These are phyloP conservation scores for Philopedon plagiatum DNA, from an alignment of 2,888 invertebrate species.

Conservation along the genomic window DNA sequence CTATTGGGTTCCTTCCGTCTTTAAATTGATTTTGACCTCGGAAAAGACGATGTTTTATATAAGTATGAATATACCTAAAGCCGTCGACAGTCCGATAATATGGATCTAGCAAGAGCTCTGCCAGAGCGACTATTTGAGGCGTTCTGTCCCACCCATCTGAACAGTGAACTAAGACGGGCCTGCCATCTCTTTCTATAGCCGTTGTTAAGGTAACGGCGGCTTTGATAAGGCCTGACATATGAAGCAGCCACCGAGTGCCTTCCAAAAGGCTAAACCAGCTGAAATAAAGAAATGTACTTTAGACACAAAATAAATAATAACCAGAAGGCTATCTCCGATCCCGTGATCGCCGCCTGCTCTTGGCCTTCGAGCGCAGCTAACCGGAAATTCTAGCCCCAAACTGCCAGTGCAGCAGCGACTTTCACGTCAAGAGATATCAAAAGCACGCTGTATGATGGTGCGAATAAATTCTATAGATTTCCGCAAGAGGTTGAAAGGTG, in stretches of 20 bases:
- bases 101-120: slow-evolving; percentile 93
- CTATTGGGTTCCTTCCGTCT: too few species aligned
- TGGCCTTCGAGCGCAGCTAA: too few species aligned
- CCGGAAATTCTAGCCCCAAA: too few species aligned
- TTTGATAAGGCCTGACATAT: slow-evolving; percentile 87
- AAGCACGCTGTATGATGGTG: too few species aligned
- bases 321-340: too few species aligned
- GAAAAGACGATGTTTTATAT: too few species aligned
- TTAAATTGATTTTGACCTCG: too few species aligned
- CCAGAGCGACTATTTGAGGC: slow-evolving; percentile 95
- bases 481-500: too few species aligned
- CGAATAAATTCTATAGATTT: too few species aligned
- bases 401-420: too few species aligned
- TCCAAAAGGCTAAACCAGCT: slow-evolving; percentile 94
- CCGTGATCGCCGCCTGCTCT: too few species aligned
- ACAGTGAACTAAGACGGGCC: slow-evolving; percentile 97
- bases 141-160: slow-evolving; percentile 99
- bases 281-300: slow-evolving; percentile 54
- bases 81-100: slow-evolving; percentile 94
- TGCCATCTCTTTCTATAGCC: slow-evolving; percentile 83
- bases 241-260: slow-evolving; percentile 92
- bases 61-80: slow-evolving; percentile 54
- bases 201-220: slow-evolving; percentile 86
- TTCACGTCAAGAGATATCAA: too few species aligned
- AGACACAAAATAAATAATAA: not conserved